Conservation (phyloP, 1,140 invertebrate species). For the Zaprionus davidi region DNA sequence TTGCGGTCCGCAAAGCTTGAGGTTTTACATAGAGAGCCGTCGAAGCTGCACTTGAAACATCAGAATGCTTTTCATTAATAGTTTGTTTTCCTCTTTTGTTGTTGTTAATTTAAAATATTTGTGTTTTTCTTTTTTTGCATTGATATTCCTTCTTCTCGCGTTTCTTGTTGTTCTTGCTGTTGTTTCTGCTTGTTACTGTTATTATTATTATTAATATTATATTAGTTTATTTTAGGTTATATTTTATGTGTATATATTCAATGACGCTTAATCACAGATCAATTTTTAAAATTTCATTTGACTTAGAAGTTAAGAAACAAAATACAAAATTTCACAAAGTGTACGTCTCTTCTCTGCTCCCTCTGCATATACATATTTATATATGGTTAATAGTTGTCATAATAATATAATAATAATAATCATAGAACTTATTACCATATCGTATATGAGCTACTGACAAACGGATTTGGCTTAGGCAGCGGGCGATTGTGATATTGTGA, state of each 20-base stretch:
- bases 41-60: slow-evolving; percentile 45
- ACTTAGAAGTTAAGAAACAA: slow-evolving; percentile 82
- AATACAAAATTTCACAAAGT: slow-evolving; percentile 52
- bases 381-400: slow-evolving; percentile 9
- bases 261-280: slow-evolving; percentile 82
- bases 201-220: slow-evolving; percentile 30
- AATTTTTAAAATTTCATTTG: slow-evolving; percentile 81
- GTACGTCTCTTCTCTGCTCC: slow-evolving; percentile 22
- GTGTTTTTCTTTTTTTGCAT: slow-evolving; percentile 58
- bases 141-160: slow-evolving; percentile 43
- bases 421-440: slow-evolving; percentile 18
- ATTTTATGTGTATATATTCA: slow-evolving; percentile 63
- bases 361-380: slow-evolving; percentile 11
- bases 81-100: slow-evolving; percentile 28
- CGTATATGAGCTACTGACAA: slow-evolving; percentile 41
- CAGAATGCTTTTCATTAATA: slow-evolving; percentile 63
- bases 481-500: slow-evolving; percentile 1
- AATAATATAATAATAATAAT: slow-evolving; percentile 22
- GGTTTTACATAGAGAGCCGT: slow-evolving; percentile 40
- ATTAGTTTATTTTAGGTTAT: slow-evolving; percentile 41
- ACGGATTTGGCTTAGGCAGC: slow-evolving; percentile 49
- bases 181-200: slow-evolving; percentile 38
- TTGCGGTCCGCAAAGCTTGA: slow-evolving; percentile 35
- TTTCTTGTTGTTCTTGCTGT: slow-evolving; percentile 32
- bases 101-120: slow-evolving; percentile 35